Percentiles rank a stretch among this genome's conserved stretches.
Conservation (phyloP, 2,797 vertebrate species). For the Cottoperca gobio region DNA sequence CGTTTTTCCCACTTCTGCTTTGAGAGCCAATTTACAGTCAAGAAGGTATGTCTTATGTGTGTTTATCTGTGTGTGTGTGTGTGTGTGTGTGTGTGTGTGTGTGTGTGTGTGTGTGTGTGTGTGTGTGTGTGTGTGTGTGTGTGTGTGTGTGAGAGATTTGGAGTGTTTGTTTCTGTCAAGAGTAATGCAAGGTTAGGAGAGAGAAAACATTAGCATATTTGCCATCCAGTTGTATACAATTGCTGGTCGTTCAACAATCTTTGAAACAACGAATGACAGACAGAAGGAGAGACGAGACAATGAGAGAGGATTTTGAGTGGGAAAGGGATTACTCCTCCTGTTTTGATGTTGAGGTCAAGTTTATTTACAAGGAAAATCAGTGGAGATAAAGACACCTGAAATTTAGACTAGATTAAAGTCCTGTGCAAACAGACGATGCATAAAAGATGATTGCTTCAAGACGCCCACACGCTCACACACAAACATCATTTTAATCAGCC, state of each 20-base stretch:
- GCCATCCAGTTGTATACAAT: slow-evolving; percentile 45
- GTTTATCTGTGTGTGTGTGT: slow-evolving; percentile 12
- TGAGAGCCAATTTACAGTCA: slow-evolving; percentile 54
- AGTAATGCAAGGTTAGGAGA: slow-evolving; percentile 50
- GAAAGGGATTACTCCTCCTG: slow-evolving; percentile 44
- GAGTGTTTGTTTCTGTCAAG: slow-evolving; percentile 56
- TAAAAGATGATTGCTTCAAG: slow-evolving; percentile 58
- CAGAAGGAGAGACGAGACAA: neutral
- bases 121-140: neutral
- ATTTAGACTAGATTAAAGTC: slow-evolving; percentile 44
- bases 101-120: slow-evolving; percentile 11
- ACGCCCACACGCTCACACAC: slow-evolving; percentile 40
- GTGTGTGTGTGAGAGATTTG: slow-evolving; percentile 3
- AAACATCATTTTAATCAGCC: slow-evolving; percentile 52
- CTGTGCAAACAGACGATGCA: slow-evolving; percentile 50
- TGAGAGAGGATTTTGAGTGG: slow-evolving; percentile 7
- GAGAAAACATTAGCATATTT: slow-evolving; percentile 60
- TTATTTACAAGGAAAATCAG: slow-evolving; percentile 57
- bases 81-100: neutral
- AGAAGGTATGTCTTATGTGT: slow-evolving; percentile 24
- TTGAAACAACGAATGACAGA: slow-evolving; percentile 41
- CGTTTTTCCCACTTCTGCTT: neutral
- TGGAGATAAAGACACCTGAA: slow-evolving; percentile 59
- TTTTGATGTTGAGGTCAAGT: slow-evolving; percentile 62
- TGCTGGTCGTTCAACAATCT: slow-evolving; percentile 38